Conservation (phyloP, 2,113 vertebrate species). For the Anoplopoma fimbria region DNA sequence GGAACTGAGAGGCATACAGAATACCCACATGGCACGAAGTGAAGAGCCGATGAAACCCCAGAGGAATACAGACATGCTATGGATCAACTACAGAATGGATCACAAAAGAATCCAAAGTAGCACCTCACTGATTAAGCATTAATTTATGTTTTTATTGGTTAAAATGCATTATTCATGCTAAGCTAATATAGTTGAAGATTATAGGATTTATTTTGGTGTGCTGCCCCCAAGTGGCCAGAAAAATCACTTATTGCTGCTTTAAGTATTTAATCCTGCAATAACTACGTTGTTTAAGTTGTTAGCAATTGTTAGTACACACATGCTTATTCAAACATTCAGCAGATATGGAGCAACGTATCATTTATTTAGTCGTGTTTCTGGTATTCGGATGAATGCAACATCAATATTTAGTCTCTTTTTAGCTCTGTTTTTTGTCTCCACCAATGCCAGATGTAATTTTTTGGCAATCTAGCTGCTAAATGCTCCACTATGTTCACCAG, state of each 20-base stretch:
- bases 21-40: constrained; percentile 13
- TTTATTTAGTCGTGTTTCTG: background rate
- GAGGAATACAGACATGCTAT: constrained; percentile 2
- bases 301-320: background rate
- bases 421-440: background rate
- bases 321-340: background rate
- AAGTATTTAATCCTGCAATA: background rate
- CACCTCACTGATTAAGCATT: background rate
- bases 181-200: background rate
- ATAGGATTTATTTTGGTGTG: background rate
- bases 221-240: background rate
- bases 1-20: constrained; percentile 33
- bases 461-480: background rate
- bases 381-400: background rate
- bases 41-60: background rate
- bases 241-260: background rate
- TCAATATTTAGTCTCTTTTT: background rate
- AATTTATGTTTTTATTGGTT: background rate
- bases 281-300: background rate
- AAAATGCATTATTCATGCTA: background rate
- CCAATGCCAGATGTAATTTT: background rate
- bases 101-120: background rate
- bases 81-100: constrained; percentile 7
- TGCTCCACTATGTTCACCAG: background rate
- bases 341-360: background rate